Base-by-base conservation (phyloP, 2,797 vertebrate genomes). In the Philypnodon macrostomus region DNA sequence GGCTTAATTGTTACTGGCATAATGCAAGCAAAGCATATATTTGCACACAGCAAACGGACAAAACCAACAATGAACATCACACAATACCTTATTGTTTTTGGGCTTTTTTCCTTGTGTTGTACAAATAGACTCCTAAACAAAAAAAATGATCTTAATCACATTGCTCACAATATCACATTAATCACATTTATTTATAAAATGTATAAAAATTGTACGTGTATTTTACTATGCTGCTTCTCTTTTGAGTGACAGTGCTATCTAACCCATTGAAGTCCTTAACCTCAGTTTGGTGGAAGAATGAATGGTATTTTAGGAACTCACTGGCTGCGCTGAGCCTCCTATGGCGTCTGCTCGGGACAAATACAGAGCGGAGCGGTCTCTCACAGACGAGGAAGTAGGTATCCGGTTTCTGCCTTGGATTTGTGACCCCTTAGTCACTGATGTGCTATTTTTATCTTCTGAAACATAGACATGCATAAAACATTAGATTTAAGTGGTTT, bases 311-410 rank as follows among this genome's bases (percentile, higher is more conserved):
- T 55, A 73, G 63, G 74, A 77, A 86, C 92, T 92, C 88, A 94
- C 93, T 38, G 75, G 56, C 60, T 85, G 84, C 24, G 73, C 4
- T 18, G 77, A 63, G 77, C 63, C 64, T 81, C 75, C 23, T 58
- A 79, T 18, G 41, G 52, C 51, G 77, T 86, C 83, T 66, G 89
- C 67, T 79, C 75, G 85, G 21, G 85, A 88, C 57, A 91, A 89
- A 86, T 91, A 92, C 60, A 75, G 81, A 66, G 83, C 84, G 1
- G 89, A 93, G 81, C 86, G 85, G 71, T 91, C 87, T 87, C 88
- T 92, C 76, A 93, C 88, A 0, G 88, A 90, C 53, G 63, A 71
- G 1, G 78, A 77, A 57, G 71, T 41, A 37, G 72, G 60, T 56
- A 45, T 80, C 57, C 51, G 69, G 62, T 83, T 78, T 71, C 35